phyloP scores from a whole-genome alignment of 2,797 vertebrate species.

The Remorina albescens region DNA sequence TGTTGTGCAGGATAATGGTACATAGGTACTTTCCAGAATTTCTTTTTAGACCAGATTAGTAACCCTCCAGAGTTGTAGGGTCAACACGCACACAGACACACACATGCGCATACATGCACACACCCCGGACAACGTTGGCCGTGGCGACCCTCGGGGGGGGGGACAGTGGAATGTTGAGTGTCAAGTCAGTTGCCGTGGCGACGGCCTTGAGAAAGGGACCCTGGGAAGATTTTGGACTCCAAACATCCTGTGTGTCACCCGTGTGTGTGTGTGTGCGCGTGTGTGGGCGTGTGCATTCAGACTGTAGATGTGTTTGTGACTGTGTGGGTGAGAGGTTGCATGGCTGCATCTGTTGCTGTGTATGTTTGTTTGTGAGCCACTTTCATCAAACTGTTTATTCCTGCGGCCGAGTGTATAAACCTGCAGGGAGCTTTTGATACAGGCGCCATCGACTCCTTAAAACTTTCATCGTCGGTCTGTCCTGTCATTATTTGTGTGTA shows the following conservation, averaged over 20 bases:
- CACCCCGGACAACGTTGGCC: constrained; percentile 67
- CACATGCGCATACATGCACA: background rate
- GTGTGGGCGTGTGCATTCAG: constrained; percentile 51
- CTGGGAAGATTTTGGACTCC: constrained; percentile 81
- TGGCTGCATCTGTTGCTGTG: constrained; percentile 51
- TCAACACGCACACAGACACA: constrained; percentile 18
- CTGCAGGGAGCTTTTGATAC: background rate
- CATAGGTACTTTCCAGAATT: constrained; percentile 36
- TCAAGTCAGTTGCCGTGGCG: constrained; percentile 69
- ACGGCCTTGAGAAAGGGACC: constrained; percentile 81
- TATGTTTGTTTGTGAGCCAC: constrained; percentile 46
- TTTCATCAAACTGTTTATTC: constrained; percentile 43
- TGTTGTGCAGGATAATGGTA: constrained; percentile 20
- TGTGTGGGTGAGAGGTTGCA: constrained; percentile 67
- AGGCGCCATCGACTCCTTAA: background rate
- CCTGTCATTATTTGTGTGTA: background rate
- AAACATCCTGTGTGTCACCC: constrained; percentile 80
- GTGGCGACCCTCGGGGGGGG: constrained; percentile 69
- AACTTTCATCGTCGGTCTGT: background rate
- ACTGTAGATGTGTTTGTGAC: constrained; percentile 54
- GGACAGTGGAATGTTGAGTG: constrained; percentile 78
- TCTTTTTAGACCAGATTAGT: constrained; percentile 50
- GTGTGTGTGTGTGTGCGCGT: constrained; percentile 48
- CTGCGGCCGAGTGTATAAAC: constrained; percentile 15
- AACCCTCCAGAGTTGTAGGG: constrained; percentile 46